Evolutionary conservation across 2,113 vertebrate genomes (phyloP).

Genomic region (Chionomys nivalis): DNA sequence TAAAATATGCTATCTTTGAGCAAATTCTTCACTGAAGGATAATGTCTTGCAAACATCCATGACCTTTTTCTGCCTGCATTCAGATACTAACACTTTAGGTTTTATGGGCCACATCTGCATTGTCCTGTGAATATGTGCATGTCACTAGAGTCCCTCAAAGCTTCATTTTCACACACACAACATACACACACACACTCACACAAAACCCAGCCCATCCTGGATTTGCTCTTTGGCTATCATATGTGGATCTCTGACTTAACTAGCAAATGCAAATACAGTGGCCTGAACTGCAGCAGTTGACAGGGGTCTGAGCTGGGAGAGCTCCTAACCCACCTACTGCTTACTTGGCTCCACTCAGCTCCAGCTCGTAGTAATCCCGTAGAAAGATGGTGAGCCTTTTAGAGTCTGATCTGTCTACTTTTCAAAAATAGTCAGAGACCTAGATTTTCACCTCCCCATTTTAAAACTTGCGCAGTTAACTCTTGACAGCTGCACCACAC

Average conservation of each 20-base stretch:
- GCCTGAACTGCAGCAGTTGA: too few species aligned
- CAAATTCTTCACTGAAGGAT: neutral
- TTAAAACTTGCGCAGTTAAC: conserved; percentile 16
- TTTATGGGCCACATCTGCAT: neutral
- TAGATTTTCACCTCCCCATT: neutral
- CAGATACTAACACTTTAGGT: neutral
- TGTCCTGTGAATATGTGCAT: neutral
- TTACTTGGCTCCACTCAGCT: neutral
- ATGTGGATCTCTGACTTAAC: neutral
- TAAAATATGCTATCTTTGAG: neutral
- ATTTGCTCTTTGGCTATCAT: neutral
- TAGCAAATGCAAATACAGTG: neutral
- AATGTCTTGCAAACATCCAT: neutral
- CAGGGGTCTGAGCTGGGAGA: neutral
- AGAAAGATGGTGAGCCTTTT: neutral
- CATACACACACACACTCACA: neutral
- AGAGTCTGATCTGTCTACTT: neutral
- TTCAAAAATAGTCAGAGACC: neutral
- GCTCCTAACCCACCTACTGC: fast-evolving
- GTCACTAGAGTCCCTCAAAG: neutral
- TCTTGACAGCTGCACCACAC: neutral
- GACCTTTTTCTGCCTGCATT: neutral
- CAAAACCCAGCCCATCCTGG: neutral
- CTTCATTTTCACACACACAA: neutral
- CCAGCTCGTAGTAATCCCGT: too few species aligned